Base-by-base conservation (phyloP, 1,140 invertebrate species). In the Drosophila subpulchrella region DNA sequence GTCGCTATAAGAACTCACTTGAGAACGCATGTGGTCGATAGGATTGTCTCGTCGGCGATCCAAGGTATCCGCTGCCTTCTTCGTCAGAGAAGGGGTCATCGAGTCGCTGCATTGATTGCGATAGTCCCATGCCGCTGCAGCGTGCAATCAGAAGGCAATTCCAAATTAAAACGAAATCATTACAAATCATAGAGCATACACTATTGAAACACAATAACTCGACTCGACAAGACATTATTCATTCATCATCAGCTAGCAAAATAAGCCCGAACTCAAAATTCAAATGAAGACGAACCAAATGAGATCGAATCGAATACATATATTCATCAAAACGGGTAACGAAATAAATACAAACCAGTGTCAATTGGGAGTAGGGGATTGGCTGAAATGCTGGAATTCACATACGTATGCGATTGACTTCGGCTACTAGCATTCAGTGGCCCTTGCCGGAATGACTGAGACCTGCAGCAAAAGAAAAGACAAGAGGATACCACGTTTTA, bases 341-440 rank as follows among this genome's bases (percentile, higher is more conserved):
- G 58, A 90, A 90, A 92, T 83, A 66, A 92, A 92, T 92, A 94
- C 94, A 94, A 94, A 94, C 94, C 94, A 93, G 94, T 94, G 92
- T 95, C 94, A 92, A 96, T 95, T 94, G 96, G 96, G 94, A 96
- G 95, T 93, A 96, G 95, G 93, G 96, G 96, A 94, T 96, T 96
- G 93, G 96, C 96, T 93, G 96, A 96, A 93, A 96, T 95, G 94
- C 95, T 96, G 94, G 95, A 94, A 94, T 95, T 95, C 93, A 95
- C 92, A 92, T 92, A 92, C 73, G 88, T 92, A 91, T 92, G 90
- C 84, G 92, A 92, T 85, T 92, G 92, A 92, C 92, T 92, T 92
- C 92, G 91, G 84, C 91, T 92, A 92, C 92, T 92, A 85, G 91
- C 92, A 93, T 94, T 91, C 93, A 94, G 89, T 93, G 94, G 93